A percentile compares a stretch with the other conserved stretches of the same genome.
Evolutionary conservation across 2,888 invertebrate genomes (phyloP).

Genomic region (Drosophila monieri): DNA sequence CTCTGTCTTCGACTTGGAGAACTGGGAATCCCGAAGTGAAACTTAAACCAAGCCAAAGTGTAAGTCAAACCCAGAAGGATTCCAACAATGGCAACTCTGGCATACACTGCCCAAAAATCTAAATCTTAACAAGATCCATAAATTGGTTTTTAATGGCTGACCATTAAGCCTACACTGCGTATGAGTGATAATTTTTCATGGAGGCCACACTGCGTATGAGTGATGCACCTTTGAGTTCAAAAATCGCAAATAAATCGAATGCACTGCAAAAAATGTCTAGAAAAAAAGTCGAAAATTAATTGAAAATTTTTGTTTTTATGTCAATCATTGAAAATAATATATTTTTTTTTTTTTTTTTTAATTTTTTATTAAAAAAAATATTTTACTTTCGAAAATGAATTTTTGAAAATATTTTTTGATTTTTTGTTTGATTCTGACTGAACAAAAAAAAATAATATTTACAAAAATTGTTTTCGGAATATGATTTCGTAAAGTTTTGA

Average conservation of each 20-base stretch:
- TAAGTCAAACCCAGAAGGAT: slow-evolving; percentile 14
- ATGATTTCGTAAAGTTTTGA: no score
- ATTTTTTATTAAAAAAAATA: no score
- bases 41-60: slow-evolving; percentile 10
- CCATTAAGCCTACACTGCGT: neutral
- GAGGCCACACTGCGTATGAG: slow-evolving; percentile 4
- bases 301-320: no score
- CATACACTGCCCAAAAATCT: neutral
- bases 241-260: neutral
- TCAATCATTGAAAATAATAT: no score
- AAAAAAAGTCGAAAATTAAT: neutral
- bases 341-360: no score
- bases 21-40: slow-evolving; percentile 8
- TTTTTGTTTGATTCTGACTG: no score
- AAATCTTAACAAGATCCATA: no score
- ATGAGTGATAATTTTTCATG: slow-evolving; percentile 6
- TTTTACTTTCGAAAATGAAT: no score
- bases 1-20: neutral
- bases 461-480: no score
- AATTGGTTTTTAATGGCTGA: neutral
- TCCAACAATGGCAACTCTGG: no score
- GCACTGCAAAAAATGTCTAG: neutral
- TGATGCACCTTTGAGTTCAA: neutral
- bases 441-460: no score
- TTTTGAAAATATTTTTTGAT: no score